Evolutionary conservation across 2,797 vertebrate genomes (phyloP).

Genomic region (Alca torda): DNA sequence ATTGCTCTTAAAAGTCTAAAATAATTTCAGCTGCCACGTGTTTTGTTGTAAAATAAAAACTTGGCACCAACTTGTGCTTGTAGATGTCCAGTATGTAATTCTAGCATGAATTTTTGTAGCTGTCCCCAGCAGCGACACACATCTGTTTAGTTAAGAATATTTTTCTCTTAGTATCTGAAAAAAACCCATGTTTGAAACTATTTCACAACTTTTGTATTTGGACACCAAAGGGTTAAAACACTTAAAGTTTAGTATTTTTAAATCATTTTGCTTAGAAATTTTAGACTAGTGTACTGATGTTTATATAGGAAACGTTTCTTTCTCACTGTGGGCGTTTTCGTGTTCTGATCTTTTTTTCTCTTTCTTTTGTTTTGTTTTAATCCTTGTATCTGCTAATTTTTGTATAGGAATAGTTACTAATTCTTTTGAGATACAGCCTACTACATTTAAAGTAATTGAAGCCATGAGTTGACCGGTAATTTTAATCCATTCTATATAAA

Average conservation of each 20-base stretch:
- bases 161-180: slow-evolving; percentile 55
- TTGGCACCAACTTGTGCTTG: slow-evolving; percentile 77
- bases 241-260: slow-evolving; percentile 45
- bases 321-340: slow-evolving; percentile 73
- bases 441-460: slow-evolving; percentile 82
- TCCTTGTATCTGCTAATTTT: slow-evolving; percentile 80
- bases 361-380: slow-evolving; percentile 75
- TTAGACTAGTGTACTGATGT: slow-evolving; percentile 69
- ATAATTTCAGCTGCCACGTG: background rate
- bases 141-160: background rate
- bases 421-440: slow-evolving; percentile 78
- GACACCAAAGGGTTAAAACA: slow-evolving; percentile 83
- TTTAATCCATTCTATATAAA: slow-evolving; percentile 77
- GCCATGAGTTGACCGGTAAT: slow-evolving; percentile 79
- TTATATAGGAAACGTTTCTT: slow-evolving; percentile 60
- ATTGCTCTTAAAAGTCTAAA: background rate
- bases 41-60: slow-evolving; percentile 74
- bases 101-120: slow-evolving; percentile 7
- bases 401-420: slow-evolving; percentile 81
- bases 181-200: background rate
- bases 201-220: slow-evolving; percentile 66
- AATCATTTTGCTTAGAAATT: slow-evolving; percentile 65
- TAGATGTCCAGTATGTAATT: slow-evolving; percentile 63
- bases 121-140: slow-evolving; percentile 9
- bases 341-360: slow-evolving; percentile 69